Evolutionary conservation across 2,113 vertebrate species (phyloP).

Genomic region (Phasianus colchicus): DNA sequence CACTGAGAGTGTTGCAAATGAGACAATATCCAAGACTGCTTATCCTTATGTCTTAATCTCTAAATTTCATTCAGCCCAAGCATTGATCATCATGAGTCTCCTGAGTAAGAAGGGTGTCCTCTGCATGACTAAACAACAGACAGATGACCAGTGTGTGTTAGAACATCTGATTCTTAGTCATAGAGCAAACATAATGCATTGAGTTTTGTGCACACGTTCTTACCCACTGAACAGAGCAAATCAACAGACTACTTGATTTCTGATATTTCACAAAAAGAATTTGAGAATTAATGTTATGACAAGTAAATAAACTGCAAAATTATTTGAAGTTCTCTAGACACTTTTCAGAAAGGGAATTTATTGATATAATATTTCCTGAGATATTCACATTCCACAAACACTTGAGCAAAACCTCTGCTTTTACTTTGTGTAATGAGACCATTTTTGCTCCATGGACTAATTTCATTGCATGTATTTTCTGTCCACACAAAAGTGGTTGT

Average conservation of each 20-base stretch:
- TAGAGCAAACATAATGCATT: not conserved
- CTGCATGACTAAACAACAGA: not conserved
- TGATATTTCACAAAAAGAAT: not conserved
- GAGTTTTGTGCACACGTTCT: not conserved
- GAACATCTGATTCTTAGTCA: not conserved
- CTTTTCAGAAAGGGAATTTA: not conserved
- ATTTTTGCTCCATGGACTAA: not conserved
- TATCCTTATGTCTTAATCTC: constrained; percentile 25
- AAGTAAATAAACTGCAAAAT: not conserved
- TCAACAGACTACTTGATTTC: not conserved
- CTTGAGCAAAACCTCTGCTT: not conserved
- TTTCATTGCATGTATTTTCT: not conserved
- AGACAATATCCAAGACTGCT: not conserved
- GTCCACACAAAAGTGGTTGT: not conserved
- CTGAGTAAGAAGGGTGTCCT: not conserved
- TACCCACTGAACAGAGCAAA: not conserved
- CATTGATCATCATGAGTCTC: not conserved
- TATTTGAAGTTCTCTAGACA: not conserved
- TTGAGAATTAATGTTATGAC: not conserved
- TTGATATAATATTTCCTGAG: not conserved
- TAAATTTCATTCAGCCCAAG: not conserved
- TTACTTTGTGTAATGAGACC: not conserved
- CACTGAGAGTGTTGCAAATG: not conserved
- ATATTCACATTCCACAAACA: not conserved
- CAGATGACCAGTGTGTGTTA: not conserved